Evolutionary conservation across 2,797 vertebrate species (phyloP), one percentile per base, ranked within the genome.

Genomic region (Neostethus bicornis): DNA sequence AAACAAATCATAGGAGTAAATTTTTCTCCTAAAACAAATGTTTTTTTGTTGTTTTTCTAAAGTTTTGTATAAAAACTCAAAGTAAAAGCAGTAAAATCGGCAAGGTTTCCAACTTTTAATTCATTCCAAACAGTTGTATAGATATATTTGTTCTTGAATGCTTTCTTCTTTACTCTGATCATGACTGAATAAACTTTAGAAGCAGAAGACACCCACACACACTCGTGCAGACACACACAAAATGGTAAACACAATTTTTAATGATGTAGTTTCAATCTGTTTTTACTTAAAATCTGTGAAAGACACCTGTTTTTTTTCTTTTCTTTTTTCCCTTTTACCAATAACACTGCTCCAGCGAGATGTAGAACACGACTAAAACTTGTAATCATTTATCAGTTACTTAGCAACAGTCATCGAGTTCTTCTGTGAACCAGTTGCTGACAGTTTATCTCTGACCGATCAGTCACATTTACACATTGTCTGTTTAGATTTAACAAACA

Each of bases 381-480:
- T 26, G 54, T 56, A 44, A 16, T 50, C 42, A 48, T 31, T 61
- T 21, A 51, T 24, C 53, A 72, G 77, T 85, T 82, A 66, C 79
- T 66, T 59, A 77, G 83, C 82, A 81, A 83, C 81, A 60, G 61
- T n/a, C 54, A 48, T 46, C 25, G 12, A 24, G 46, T 65, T 56
- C 31, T 44, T 39, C 58, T 61, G 32, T 43, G 21, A 34, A 42
- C 39, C 13, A 50, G 31, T 31, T 19, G 41, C 62, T 62, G 55
- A 77, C 65, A 47, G 42, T 39, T 63, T 1, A 4, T 68, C 44
- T 51, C 32, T 46, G 51, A 44, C 61, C 57, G 53, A 11, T 14
- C 63, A 51, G 41, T 60, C 55, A 5, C 28, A 37, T 41, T 73
- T 44, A 70, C 58, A 8, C 49, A 43, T 62, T 43, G 58, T 24